Evolutionary conservation across 2,113 vertebrate genomes (phyloP).

Genomic region (Chelonoidis abingdonii): DNA sequence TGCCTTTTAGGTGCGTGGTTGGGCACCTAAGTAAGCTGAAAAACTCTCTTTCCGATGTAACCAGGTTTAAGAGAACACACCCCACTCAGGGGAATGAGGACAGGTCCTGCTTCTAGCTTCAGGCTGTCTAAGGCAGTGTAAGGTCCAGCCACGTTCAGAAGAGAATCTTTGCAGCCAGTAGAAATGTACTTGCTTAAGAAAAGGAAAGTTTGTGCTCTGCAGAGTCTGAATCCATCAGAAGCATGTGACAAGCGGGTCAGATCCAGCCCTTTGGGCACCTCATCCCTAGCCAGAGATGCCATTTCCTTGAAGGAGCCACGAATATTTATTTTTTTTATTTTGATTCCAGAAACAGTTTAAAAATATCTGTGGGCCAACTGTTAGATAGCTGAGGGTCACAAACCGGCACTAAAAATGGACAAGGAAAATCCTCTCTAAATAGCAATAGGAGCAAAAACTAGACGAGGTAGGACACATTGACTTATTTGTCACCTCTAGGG

Average conservation of each 20-base stretch:
- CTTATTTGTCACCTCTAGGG: neutral
- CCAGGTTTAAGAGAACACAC: neutral
- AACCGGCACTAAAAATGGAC: neutral
- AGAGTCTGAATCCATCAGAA: neutral
- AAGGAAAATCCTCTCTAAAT: neutral
- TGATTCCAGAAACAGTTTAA: constrained; percentile 9
- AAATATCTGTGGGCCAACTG: neutral
- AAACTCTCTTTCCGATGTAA: neutral
- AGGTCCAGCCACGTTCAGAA: neutral
- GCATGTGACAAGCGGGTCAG: neutral
- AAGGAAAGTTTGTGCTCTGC: neutral
- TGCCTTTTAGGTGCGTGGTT: neutral
- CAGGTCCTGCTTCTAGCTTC: neutral
- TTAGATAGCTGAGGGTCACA: neutral
- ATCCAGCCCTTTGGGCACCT: neutral
- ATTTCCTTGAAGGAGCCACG: neutral
- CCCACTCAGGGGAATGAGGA: accelerated
- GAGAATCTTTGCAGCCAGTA: accelerated
- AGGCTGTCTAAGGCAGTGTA: neutral
- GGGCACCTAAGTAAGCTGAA: neutral
- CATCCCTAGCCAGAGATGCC: neutral
- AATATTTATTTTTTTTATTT: neutral
- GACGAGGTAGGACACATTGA: neutral
- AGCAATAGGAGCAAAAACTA: neutral
- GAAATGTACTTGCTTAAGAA: neutral